Evolutionary conservation across 2,797 vertebrate genomes (phyloP).

Genomic region (Momotus momota): DNA sequence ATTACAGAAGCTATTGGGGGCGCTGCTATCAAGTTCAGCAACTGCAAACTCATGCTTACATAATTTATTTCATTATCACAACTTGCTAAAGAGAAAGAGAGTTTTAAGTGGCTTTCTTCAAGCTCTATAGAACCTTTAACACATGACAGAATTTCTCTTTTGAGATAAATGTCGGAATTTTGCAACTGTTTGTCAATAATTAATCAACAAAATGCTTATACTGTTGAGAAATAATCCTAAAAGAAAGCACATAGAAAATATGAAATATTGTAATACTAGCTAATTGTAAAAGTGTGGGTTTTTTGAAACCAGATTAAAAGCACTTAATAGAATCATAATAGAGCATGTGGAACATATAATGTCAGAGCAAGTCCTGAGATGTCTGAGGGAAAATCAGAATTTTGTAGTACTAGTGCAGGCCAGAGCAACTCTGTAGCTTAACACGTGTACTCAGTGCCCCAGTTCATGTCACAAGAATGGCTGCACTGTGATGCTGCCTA

Average conservation of each 20-base stretch:
- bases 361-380: neutral
- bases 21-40: neutral
- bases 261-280: neutral
- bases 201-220: neutral
- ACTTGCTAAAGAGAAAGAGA: neutral
- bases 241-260: neutral
- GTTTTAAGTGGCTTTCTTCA: neutral
- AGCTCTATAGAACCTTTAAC: neutral
- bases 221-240: neutral
- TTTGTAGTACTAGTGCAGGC: neutral
- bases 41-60: neutral
- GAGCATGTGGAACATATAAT: neutral
- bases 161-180: neutral
- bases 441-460: neutral
- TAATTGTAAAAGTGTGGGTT: neutral
- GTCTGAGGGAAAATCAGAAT: neutral
- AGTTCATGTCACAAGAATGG: neutral
- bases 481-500: neutral
- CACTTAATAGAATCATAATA: neutral
- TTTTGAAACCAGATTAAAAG: neutral
- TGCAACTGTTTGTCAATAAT: neutral
- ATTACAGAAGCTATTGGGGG: neutral
- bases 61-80: neutral
- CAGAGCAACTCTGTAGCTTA: neutral
- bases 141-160: neutral